Conservation (phyloP, 1,140 invertebrate genomes). For the Heliconius melpomene region DNA sequence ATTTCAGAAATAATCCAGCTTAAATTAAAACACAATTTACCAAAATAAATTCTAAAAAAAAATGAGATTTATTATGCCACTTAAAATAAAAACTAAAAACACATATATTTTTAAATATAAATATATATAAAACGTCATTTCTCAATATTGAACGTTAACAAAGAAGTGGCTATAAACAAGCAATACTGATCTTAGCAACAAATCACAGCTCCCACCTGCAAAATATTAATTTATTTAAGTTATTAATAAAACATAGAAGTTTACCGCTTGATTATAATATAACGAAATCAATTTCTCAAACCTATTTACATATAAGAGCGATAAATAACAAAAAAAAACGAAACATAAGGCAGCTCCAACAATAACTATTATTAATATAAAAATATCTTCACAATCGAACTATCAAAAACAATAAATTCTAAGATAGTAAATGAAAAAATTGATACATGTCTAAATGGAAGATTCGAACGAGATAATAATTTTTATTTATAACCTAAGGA, state of each 20-base stretch:
- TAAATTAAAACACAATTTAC: too few relatives aligned
- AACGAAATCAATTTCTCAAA: neutral
- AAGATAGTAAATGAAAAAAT: constrained; percentile 14
- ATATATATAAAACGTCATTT: too few relatives aligned
- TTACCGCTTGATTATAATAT: neutral
- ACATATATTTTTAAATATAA: too few relatives aligned
- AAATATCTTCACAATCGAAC: constrained; percentile 9
- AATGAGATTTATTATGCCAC: too few relatives aligned
- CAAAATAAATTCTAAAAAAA: too few relatives aligned
- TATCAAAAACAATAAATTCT: constrained; percentile 16
- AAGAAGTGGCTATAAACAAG: too few relatives aligned
- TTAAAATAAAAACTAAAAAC: too few relatives aligned
- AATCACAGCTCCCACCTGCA: too few relatives aligned
- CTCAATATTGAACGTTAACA: too few relatives aligned
- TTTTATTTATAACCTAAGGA: constrained; percentile 45
- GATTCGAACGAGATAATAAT: constrained; percentile 42
- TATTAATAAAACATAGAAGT: neutral
- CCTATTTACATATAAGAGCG: neutral
- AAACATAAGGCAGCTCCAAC: neutral
- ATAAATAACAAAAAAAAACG: constrained; percentile 9
- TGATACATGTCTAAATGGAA: constrained; percentile 28
- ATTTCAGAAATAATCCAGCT: too few relatives aligned
- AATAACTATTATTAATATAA: constrained; percentile 3
- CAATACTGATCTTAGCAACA: too few relatives aligned
- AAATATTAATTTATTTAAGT: neutral